phyloP scores from a whole-genome alignment of 2,113 vertebrate species.

The Lanius collurio region DNA sequence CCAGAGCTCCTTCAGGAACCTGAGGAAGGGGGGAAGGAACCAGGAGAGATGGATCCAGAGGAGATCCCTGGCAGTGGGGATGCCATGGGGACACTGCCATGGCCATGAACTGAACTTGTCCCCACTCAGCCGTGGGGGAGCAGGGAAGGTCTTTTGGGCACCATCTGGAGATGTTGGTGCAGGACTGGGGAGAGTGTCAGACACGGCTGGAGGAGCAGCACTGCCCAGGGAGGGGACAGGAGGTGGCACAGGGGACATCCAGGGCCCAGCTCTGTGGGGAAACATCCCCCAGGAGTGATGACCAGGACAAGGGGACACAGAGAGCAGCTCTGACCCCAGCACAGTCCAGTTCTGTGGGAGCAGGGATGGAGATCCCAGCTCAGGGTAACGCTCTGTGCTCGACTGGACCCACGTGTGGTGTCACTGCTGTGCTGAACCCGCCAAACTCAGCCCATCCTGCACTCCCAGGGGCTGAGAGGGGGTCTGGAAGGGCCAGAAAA shows the following conservation, averaged over 20 bases:
- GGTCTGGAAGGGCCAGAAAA: neutral
- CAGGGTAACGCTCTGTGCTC: neutral
- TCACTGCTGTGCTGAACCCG: neutral
- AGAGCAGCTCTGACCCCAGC: neutral
- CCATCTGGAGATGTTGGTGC: neutral
- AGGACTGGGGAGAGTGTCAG: rapidly evolving
- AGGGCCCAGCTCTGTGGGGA: no score
- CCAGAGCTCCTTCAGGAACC: neutral
- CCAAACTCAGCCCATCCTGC: rapidly evolving
- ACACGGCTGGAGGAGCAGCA: neutral
- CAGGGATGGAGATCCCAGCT: neutral
- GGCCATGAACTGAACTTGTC: neutral
- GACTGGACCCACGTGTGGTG: rapidly evolving
- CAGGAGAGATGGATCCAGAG: neutral
- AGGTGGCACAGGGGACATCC: neutral
- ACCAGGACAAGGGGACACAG: rapidly evolving
- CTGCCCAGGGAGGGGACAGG: neutral
- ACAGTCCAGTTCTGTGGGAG: neutral
- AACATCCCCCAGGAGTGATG: rapidly evolving
- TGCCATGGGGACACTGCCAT: rapidly evolving
- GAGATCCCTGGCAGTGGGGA: neutral
- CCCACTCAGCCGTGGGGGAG: rapidly evolving
- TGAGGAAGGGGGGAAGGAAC: neutral
- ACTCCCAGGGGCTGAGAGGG: neutral
- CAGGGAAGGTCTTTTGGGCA: neutral